Conservation (phyloP, 2,797 vertebrate species). For the Tokudaia tokunoshimensis region DNA sequence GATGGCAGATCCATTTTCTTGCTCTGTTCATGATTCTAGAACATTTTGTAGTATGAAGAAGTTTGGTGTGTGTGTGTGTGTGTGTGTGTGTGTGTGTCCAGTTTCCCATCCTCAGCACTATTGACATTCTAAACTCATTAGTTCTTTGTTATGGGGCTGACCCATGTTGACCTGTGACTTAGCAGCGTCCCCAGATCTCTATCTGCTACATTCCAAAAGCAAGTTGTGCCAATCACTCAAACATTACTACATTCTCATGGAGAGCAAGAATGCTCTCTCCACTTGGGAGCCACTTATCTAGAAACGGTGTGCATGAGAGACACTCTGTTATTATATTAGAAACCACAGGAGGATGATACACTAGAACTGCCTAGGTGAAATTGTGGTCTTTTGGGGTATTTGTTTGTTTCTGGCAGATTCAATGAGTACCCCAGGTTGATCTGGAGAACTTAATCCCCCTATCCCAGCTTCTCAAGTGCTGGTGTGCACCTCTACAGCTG, state of each 20-base stretch:
- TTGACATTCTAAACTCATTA: background rate
- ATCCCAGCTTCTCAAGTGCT: background rate
- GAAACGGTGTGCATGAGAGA: background rate
- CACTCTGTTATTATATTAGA: background rate
- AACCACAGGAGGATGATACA: background rate
- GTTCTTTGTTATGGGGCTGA: background rate
- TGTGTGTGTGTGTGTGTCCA: background rate
- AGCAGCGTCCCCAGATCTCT: background rate
- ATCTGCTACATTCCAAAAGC: background rate
- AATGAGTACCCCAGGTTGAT: background rate
- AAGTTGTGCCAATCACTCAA: background rate
- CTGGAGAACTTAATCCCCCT: background rate
- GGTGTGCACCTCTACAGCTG: background rate
- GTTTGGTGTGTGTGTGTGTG: background rate
- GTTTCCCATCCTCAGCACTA: background rate
- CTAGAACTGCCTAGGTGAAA: background rate
- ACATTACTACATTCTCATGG: background rate
- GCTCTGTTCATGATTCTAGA: background rate
- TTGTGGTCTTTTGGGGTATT: background rate
- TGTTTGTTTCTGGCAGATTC: too few relatives aligned
- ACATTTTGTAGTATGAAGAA: background rate
- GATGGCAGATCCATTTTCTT: background rate
- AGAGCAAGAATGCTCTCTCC: background rate
- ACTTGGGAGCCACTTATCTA: background rate
- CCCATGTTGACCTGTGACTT: background rate